Evolutionary conservation across 2,888 invertebrate species (phyloP).

Genomic region (Labia minor): DNA sequence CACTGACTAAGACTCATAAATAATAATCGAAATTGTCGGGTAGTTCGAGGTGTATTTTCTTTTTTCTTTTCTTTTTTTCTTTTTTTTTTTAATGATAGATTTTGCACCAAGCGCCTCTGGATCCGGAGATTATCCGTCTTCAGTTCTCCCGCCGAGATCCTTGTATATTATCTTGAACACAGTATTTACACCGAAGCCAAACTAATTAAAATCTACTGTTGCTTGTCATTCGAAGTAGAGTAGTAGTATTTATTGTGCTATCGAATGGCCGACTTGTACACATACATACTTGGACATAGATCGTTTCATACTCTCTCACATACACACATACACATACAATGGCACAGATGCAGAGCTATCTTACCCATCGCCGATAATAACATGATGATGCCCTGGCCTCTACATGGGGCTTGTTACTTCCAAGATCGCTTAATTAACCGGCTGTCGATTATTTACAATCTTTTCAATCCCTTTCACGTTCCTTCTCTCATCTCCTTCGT

Average conservation of each 20-base stretch:
- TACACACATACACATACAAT: neutral
- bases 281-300: neutral
- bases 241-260: neutral
- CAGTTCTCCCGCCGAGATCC: no score
- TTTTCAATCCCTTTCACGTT: neutral
- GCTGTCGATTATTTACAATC: slow-evolving; percentile 13
- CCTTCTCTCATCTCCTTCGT: neutral
- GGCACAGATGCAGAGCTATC: neutral
- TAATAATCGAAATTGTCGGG: no score
- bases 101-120: no score
- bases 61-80: no score
- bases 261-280: slow-evolving; percentile 8
- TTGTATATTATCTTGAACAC: no score
- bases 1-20: no score
- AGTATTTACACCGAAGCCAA: neutral
- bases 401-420: neutral
- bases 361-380: slow-evolving; percentile 3
- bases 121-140: no score
- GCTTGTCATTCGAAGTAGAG: neutral
- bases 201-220: slow-evolving; percentile 7
- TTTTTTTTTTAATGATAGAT: no score
- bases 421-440: slow-evolving; percentile 13
- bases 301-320: neutral
- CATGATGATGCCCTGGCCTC: neutral
- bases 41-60: no score